Percentiles rank a stretch among this genome's conserved stretches.
These are phyloP conservation scores for Caenorhabditis sp. DNA, from an alignment of 2,888 invertebrate genomes.

Conservation along the genomic window DNA sequence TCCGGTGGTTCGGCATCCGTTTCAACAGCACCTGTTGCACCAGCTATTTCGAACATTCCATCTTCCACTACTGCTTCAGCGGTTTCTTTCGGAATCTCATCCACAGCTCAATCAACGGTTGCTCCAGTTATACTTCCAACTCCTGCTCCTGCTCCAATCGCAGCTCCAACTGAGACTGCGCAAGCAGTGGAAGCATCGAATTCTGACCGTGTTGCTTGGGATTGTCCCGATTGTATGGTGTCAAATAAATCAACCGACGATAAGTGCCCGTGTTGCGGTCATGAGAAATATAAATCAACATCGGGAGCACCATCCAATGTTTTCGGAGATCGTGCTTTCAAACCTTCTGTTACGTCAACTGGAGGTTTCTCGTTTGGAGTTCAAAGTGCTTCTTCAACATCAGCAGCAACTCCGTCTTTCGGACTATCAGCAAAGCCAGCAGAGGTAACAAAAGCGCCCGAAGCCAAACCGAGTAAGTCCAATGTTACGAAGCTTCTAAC, in stretches of 20 bases:
- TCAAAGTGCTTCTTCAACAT: background rate
- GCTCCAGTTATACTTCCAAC: background rate
- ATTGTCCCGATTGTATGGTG: constrained; percentile 34
- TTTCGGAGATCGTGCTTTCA: constrained; percentile 36
- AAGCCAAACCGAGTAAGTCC: background rate
- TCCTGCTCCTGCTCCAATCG: background rate
- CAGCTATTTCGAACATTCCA: no score
- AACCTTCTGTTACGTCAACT: constrained; percentile 9
- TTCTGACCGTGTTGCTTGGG: constrained; percentile 34
- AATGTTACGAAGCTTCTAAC: no score
- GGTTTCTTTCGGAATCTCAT: constrained; percentile 1
- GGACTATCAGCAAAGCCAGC: constrained; percentile 6
- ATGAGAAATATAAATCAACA: constrained; percentile 20
- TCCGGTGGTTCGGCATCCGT: constrained; percentile 12
- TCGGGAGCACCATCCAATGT: constrained; percentile 14
- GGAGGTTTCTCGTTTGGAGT: constrained; percentile 16
- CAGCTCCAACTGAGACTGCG: background rate
- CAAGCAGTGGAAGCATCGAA: background rate
- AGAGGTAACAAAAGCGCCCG: background rate
- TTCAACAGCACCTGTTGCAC: constrained; percentile 5
- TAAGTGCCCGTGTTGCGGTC: constrained; percentile 27
- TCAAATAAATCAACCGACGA: constrained; percentile 27
- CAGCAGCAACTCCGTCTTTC: constrained; percentile 3
- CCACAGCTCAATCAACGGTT: background rate
- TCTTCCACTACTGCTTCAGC: no score